phyloP scores from a whole-genome alignment of 2,113 vertebrate genomes.

The Phrynocephalus versicolor region DNA sequence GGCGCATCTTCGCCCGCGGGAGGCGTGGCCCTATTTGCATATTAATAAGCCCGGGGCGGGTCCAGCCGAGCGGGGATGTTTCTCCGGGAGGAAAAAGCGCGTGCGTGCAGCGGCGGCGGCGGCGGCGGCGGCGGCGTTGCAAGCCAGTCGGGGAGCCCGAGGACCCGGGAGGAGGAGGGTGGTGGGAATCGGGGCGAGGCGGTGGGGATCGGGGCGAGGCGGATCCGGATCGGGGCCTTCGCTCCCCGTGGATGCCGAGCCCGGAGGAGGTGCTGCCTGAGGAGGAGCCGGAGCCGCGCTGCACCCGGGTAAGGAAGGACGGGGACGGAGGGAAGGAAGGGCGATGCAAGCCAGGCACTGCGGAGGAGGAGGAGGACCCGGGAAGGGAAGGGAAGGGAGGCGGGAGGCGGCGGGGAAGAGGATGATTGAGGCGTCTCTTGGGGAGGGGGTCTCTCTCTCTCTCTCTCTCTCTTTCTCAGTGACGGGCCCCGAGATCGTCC shows the following conservation, averaged over 20 bases:
- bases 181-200: background rate
- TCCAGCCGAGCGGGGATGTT: background rate
- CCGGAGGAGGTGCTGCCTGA: conserved; percentile 6
- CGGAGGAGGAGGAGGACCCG: background rate
- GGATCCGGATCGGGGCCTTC: background rate
- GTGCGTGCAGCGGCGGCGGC: background rate
- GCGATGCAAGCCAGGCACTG: background rate
- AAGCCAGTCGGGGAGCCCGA: background rate
- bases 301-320: background rate
- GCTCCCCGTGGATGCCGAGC: background rate
- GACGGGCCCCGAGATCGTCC: background rate
- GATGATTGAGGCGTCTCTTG: accelerated
- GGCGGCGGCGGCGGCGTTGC: background rate
- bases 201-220: background rate
- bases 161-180: background rate
- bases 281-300: background rate
- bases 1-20: background rate
- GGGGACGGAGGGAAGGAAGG: background rate
- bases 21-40: background rate
- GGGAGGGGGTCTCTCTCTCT: too few species aligned
- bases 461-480: background rate
- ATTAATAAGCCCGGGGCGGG: background rate
- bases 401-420: background rate
- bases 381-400: too few species aligned
- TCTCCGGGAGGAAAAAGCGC: background rate